Base-by-base conservation (phyloP, 2,888 invertebrate genomes). In the Linhomoeus sp. region DNA sequence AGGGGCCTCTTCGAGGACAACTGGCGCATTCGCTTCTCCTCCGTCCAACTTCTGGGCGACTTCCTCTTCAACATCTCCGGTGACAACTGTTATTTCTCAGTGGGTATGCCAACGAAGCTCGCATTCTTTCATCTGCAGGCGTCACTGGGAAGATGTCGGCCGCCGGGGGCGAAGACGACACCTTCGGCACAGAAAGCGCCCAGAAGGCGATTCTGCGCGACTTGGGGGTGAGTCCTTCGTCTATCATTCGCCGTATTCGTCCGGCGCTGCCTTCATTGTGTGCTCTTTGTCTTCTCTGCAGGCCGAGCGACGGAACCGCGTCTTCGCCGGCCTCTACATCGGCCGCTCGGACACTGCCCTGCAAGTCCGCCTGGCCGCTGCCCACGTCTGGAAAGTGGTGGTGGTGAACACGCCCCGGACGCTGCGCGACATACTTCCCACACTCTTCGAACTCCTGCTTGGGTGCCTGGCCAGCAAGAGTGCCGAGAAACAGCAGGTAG, bases 61-160 rank as follows among this genome's bases (percentile, higher is more conserved):
- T 72, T 97, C 43, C 70, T 97, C 24, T 97, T 92, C 68, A 79
- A 87, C 51, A 84, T 97, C 54, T 90, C 92, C 1, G 94, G 90
- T 68, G 50, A 46, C 52, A 2, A 2, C 20, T 5, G 7, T 9
- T 17, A 3, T 17, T 17, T 37, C 7, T 17, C 37, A n/a, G 5
- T 14, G 29, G 9, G 17, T 37, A 17, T n/a, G 17, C 5, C 1
- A 15, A 15, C 26, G 19, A 23, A 36, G 38, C 24, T 17, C 37
- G 3, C 37, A 5, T 37, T 37, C 15, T 51, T 48, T 48, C 41
- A 45, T 19, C 41, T 52, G 47, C 57, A 68, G 71, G 73, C 44
- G 92, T 97, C 1, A 82, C 88, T 26, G 94, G 94, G 46, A 97
- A 97, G 72, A 94, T 94, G 90, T 87, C 87, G 35, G 94, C 94